Conservation (phyloP, 2,888 invertebrate species). For the Drosophila picticornis region DNA sequence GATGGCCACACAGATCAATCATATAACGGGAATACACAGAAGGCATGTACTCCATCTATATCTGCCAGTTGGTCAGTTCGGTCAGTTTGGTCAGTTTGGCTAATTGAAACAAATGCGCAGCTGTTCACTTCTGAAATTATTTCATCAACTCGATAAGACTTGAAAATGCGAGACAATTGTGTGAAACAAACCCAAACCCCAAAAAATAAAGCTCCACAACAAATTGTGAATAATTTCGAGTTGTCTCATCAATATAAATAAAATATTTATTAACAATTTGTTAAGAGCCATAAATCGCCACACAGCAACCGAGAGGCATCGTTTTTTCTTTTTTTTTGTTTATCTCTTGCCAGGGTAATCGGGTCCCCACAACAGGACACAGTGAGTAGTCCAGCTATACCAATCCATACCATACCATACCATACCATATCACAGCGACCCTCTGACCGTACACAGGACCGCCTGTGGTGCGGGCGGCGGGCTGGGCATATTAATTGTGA, state of each 20-base stretch:
- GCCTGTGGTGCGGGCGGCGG: conserved; percentile 71
- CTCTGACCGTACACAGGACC: conserved; percentile 55
- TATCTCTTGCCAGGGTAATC: conserved; percentile 37
- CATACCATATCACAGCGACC: conserved; percentile 28
- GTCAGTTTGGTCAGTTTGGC: conserved; percentile 41
- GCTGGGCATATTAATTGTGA: conserved; percentile 77
- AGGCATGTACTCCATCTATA: conserved; percentile 3
- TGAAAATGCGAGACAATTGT: conserved; percentile 38
- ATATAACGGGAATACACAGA: conserved; percentile 52
- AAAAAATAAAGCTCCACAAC: conserved; percentile 34
- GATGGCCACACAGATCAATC: conserved; percentile 80
- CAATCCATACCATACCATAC: neutral
- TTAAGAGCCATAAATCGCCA: conserved; percentile 75
- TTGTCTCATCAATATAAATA: conserved; percentile 80
- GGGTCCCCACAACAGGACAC: conserved; percentile 34
- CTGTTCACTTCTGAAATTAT: conserved; percentile 60
- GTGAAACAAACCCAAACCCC: conserved; percentile 6
- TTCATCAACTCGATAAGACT: conserved; percentile 56
- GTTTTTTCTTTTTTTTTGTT: neutral
- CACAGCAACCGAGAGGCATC: conserved; percentile 50
- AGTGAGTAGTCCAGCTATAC: conserved; percentile 8
- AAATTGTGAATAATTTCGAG: conserved; percentile 76
- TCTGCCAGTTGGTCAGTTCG: conserved; percentile 35
- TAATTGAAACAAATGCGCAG: conserved; percentile 76
- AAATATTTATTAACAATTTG: conserved; percentile 80